A percentile compares a stretch with the other conserved stretches of the same genome.
Conservation (phyloP, 2,797 vertebrate genomes). For the Neosalanx taihuensis region DNA sequence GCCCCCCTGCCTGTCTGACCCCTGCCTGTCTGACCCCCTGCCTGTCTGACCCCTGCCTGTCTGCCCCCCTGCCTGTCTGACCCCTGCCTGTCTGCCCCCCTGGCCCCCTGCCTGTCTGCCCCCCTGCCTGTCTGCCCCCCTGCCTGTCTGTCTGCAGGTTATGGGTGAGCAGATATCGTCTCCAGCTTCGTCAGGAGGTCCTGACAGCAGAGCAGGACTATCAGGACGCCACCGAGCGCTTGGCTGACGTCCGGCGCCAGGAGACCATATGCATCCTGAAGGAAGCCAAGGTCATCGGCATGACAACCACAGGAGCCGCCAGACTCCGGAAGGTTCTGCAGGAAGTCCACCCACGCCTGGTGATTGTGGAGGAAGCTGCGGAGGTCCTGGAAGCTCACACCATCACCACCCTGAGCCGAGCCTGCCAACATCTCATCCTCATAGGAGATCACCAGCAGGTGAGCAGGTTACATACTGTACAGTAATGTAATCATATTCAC, state of each 20-base stretch:
- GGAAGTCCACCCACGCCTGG: slow-evolving; percentile 76
- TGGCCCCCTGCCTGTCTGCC: too few species aligned
- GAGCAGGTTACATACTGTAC: neutral
- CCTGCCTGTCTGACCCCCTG: neutral
- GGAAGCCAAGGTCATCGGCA: slow-evolving; percentile 84
- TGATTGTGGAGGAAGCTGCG: slow-evolving; percentile 93
- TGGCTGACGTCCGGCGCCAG: slow-evolving; percentile 79
- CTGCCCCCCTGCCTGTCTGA: too few species aligned
- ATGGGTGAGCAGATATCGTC: slow-evolving; percentile 83
- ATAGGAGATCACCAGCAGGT: slow-evolving; percentile 98
- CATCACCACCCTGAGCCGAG: slow-evolving; percentile 84
- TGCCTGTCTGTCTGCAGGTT: slow-evolving; percentile 64
- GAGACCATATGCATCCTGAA: slow-evolving; percentile 78
- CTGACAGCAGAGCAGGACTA: slow-evolving; percentile 71
- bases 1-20: too few species aligned
- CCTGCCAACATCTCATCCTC: slow-evolving; percentile 92
- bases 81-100: too few species aligned
- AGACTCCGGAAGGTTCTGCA: slow-evolving; percentile 85
- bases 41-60: slow-evolving; percentile 6
- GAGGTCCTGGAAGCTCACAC: slow-evolving; percentile 94
- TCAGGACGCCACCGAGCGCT: slow-evolving; percentile 76
- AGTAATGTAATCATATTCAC: too few species aligned
- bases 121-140: too few species aligned
- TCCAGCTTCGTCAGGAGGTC: slow-evolving; percentile 63
- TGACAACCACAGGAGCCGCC: slow-evolving; percentile 96